phyloP scores from a whole-genome alignment of 2,888 invertebrate genomes.

The Ormia ochracea region DNA sequence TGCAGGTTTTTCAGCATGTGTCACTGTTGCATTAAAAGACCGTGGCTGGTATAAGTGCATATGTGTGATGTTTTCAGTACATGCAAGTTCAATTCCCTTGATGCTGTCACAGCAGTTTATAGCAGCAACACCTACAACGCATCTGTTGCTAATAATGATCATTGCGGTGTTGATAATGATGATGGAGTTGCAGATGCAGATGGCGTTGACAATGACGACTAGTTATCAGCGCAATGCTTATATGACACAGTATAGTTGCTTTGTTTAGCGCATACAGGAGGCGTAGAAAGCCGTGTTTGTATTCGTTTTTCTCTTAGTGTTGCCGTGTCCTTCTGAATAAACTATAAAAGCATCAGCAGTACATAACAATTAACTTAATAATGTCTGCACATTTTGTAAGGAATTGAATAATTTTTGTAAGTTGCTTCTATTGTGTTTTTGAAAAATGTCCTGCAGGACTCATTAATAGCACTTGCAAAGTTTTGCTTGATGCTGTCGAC shows the following conservation, averaged over 20 bases:
- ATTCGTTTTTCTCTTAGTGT: neutral
- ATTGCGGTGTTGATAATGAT: neutral
- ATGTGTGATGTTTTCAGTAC: neutral
- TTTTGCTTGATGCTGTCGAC: slow-evolving; percentile 52
- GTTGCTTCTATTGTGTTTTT: neutral
- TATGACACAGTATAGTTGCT: slow-evolving; percentile 13
- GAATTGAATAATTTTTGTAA: slow-evolving; percentile 18
- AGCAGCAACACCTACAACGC: slow-evolving; percentile 33
- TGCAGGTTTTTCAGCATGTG: neutral
- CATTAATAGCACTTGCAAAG: slow-evolving; percentile 57
- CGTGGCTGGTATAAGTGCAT: neutral
- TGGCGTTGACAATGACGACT: slow-evolving; percentile 2
- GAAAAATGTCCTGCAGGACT: slow-evolving; percentile 56
- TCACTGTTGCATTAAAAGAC: neutral
- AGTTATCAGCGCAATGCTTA: slow-evolving; percentile 28
- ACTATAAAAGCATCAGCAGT: slow-evolving; percentile 22
- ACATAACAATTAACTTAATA: slow-evolving; percentile 45
- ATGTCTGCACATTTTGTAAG: slow-evolving; percentile 21
- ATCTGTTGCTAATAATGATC: slow-evolving; percentile 17
- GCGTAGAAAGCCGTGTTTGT: neutral
- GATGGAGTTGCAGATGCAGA: neutral
- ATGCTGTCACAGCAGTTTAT: slow-evolving; percentile 33
- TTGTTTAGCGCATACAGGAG: slow-evolving; percentile 14
- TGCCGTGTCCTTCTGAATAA: slow-evolving; percentile 7
- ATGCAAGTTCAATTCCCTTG: slow-evolving; percentile 31